These are phyloP conservation scores for Stegodyphus dumicola DNA, from an alignment of 1,140 invertebrate genomes.

Conservation along the genomic window DNA sequence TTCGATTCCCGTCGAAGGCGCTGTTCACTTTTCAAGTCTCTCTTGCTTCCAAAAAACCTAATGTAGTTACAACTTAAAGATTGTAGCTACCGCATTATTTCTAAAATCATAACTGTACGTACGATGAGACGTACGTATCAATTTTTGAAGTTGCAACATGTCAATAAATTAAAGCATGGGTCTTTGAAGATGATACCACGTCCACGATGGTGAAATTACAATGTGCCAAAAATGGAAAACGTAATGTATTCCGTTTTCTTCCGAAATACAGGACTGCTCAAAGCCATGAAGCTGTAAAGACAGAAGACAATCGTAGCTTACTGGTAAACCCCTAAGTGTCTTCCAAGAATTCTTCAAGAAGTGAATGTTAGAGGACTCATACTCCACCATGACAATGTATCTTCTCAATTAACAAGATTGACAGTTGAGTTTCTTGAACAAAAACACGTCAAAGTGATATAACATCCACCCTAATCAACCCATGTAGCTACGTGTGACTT, in stretches of 20 bases:
- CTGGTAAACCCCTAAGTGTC: slow-evolving; percentile 9
- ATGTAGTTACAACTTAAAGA: too few species aligned
- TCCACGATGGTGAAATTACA: too few species aligned
- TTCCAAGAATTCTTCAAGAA: slow-evolving; percentile 21
- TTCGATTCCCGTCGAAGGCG: too few species aligned
- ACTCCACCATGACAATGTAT: slow-evolving; percentile 10
- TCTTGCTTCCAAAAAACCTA: too few species aligned
- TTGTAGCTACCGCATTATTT: too few species aligned
- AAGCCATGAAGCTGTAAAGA: slow-evolving; percentile 9
- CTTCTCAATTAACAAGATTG: background rate
- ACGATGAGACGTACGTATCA: too few species aligned
- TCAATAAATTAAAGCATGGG: too few species aligned
- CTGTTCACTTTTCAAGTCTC: too few species aligned
- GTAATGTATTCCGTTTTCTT: slow-evolving; percentile 13
- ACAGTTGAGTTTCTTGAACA: slow-evolving; percentile 6
- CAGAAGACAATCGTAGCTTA: slow-evolving; percentile 12
- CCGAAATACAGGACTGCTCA: slow-evolving; percentile 3
- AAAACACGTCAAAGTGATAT: slow-evolving; percentile 1
- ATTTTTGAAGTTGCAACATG: too few species aligned
- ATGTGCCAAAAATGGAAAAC: too few species aligned
- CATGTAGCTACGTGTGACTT: slow-evolving; percentile 9
- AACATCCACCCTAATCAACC: background rate
- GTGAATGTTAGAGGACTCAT: slow-evolving; percentile 17
- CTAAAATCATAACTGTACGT: too few species aligned
- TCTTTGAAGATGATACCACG: too few species aligned